phyloP scores from a whole-genome alignment of 2,888 invertebrate genomes.

The Sylvicola cinctus region DNA sequence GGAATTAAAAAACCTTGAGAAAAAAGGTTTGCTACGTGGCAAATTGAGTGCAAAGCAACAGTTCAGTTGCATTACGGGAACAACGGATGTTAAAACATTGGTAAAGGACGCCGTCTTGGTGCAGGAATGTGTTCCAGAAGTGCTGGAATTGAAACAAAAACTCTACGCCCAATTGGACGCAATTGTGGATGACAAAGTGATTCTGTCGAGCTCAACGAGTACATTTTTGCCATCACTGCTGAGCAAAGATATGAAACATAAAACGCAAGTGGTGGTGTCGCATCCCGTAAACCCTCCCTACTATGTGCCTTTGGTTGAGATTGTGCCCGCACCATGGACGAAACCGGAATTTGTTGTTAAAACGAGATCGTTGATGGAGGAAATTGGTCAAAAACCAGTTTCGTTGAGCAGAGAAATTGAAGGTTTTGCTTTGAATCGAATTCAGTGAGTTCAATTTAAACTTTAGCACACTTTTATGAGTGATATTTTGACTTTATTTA shows the following conservation, averaged over 20 bases:
- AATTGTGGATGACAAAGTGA: slow-evolving; percentile 50
- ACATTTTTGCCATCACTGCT: slow-evolving; percentile 79
- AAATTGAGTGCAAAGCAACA: slow-evolving; percentile 53
- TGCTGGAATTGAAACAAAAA: slow-evolving; percentile 60
- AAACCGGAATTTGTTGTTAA: slow-evolving; percentile 48
- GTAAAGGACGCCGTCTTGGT: slow-evolving; percentile 59
- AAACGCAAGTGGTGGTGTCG: slow-evolving; percentile 43
- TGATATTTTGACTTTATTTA: background rate
- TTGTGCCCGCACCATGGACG: slow-evolving; percentile 91
- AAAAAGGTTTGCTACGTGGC: slow-evolving; percentile 54
- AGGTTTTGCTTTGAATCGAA: slow-evolving; percentile 83
- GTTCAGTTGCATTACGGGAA: slow-evolving; percentile 54
- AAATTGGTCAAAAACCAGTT: slow-evolving; percentile 84
- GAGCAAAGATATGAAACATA: slow-evolving; percentile 58
- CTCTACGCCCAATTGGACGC: slow-evolving; percentile 61
- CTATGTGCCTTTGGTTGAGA: slow-evolving; percentile 83
- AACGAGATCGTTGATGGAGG: slow-evolving; percentile 56
- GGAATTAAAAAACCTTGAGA: slow-evolving; percentile 50
- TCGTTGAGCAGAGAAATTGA: slow-evolving; percentile 67
- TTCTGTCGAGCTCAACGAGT: slow-evolving; percentile 84
- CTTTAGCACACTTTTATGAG: slow-evolving; percentile 4
- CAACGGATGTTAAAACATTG: slow-evolving; percentile 41
- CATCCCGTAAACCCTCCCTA: slow-evolving; percentile 97
- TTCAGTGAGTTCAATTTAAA: slow-evolving; percentile 42
- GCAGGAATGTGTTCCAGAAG: slow-evolving; percentile 90